phyloP scores from a whole-genome alignment of 1,140 invertebrate species.

The Macrosteles quadrilineatus region DNA sequence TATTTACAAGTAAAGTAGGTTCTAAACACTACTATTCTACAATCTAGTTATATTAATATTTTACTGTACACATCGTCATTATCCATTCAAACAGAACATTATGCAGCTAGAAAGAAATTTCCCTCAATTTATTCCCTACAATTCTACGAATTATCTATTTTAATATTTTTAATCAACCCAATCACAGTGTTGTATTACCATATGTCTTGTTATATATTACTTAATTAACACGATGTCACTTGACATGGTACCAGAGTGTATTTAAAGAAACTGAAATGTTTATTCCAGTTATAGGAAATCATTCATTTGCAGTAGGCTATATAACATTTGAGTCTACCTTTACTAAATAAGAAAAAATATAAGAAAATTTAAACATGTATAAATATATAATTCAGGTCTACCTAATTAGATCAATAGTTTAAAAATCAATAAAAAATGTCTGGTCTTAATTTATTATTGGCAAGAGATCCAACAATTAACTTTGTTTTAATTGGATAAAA shows the following conservation, averaged over 20 bases:
- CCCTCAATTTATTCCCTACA: constrained; percentile 11
- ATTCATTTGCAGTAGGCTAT: background rate
- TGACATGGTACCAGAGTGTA: constrained; percentile 19
- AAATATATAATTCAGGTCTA: too few species aligned
- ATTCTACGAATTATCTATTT: background rate
- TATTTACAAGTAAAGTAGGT: too few species aligned
- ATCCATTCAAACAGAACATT: constrained; percentile 25
- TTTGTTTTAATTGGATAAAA: too few species aligned
- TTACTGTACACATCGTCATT: background rate
- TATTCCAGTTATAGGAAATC: background rate
- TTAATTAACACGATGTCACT: constrained; percentile 17
- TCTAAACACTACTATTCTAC: background rate
- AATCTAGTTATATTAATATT: background rate
- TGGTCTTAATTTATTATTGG: too few species aligned
- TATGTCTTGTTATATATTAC: constrained; percentile 26
- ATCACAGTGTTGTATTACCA: constrained; percentile 11
- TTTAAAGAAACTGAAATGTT: background rate
- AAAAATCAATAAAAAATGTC: too few species aligned
- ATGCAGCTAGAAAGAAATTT: background rate
- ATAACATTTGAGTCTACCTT: constrained; percentile 9
- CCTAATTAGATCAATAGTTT: too few species aligned
- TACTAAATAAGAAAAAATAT: constrained; percentile 14
- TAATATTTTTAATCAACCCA: constrained; percentile 3
- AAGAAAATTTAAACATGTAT: background rate
- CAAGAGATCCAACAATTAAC: too few species aligned